Evolutionary conservation across 2,888 invertebrate species (phyloP).

Genomic region (Trilocha varians): DNA sequence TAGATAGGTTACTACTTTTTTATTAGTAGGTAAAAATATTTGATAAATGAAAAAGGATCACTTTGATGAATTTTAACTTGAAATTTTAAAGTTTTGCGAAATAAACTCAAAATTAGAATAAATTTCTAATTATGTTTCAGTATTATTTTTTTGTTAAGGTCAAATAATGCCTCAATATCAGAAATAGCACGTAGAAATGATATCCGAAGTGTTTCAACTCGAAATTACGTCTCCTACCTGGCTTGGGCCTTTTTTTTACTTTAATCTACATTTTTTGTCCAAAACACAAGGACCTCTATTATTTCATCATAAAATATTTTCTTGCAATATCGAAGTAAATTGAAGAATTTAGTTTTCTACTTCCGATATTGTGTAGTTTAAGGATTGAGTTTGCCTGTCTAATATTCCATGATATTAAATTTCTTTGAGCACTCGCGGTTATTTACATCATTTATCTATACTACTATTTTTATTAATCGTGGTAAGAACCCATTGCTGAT

Average conservation of each 20-base stretch:
- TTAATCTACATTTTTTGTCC: neutral
- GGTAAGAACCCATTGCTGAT: too few relatives aligned
- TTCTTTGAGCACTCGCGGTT: too few relatives aligned
- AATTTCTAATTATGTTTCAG: too few relatives aligned
- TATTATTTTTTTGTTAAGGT: neutral
- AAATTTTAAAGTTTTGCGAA: too few relatives aligned
- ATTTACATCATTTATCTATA: too few relatives aligned
- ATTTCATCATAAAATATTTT: slow-evolving; percentile 60
- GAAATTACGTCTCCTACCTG: neutral
- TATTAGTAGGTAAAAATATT: too few relatives aligned
- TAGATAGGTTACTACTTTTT: too few relatives aligned
- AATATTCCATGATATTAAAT: too few relatives aligned
- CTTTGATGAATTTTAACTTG: too few relatives aligned
- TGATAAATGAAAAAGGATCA: too few relatives aligned
- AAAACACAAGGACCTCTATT: slow-evolving; percentile 21
- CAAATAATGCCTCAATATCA: neutral
- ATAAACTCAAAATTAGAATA: too few relatives aligned
- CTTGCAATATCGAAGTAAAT: slow-evolving; percentile 29
- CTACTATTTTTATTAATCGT: too few relatives aligned
- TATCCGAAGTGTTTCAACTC: neutral
- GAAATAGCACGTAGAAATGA: neutral
- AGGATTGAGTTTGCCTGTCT: neutral
- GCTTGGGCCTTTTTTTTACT: neutral
- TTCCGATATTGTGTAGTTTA: neutral
- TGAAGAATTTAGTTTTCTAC: slow-evolving; percentile 10